Conservation (phyloP, 2,888 invertebrate species). For the Acanthosepion pharaonis region DNA sequence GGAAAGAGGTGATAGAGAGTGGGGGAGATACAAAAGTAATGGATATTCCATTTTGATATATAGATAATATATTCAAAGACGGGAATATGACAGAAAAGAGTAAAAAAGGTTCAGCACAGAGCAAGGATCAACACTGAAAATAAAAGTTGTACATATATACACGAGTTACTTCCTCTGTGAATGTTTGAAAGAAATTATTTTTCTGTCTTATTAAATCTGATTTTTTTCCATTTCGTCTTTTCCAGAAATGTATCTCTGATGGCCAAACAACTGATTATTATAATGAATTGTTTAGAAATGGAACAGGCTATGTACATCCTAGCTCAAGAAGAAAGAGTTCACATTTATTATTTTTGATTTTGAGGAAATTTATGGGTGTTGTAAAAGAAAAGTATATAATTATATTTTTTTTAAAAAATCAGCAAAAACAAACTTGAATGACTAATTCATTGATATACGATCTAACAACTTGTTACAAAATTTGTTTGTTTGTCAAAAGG, state of each 20-base stretch:
- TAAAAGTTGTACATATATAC: neutral
- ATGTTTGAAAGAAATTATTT: neutral
- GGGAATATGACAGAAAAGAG: neutral
- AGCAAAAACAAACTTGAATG: neutral
- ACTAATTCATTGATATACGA: neutral
- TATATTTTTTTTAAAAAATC: neutral
- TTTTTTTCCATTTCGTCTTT: neutral
- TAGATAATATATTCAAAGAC: conserved; percentile 23
- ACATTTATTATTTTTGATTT: neutral
- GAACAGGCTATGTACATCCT: neutral
- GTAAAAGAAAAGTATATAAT: neutral
- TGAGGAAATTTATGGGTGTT: neutral
- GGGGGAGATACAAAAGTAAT: neutral
- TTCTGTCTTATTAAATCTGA: neutral
- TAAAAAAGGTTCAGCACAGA: neutral
- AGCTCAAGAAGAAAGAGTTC: neutral
- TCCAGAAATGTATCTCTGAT: neutral
- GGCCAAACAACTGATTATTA: conserved; percentile 33
- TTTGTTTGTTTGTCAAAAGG: neutral
- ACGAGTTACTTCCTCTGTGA: neutral
- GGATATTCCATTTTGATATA: conserved; percentile 20
- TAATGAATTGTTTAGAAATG: neutral
- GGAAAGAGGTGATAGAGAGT: neutral
- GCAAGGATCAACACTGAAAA: neutral
- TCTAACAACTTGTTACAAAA: neutral